A percentile compares a stretch with the other conserved stretches of the same genome.
Evolutionary conservation across 1,140 invertebrate genomes (phyloP).

Genomic region (Drosophila varians): DNA sequence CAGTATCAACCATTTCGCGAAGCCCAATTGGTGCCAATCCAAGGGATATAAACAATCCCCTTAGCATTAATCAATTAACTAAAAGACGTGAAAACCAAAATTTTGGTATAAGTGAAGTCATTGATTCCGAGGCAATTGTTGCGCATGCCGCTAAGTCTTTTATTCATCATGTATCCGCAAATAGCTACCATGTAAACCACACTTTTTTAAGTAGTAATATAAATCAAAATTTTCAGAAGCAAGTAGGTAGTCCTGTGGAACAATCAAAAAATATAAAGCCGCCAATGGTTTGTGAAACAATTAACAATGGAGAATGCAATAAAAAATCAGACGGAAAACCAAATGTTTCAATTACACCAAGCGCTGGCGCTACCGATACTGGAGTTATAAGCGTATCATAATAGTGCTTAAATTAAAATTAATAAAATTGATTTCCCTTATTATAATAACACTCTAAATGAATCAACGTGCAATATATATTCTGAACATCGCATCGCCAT

Average conservation of each 20-base stretch:
- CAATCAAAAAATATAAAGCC: conserved; percentile 10
- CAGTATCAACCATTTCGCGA: conserved; percentile 35
- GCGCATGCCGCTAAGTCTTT: conserved; percentile 18
- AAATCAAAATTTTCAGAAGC: conserved; percentile 72
- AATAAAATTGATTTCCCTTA: neutral
- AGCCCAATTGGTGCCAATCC: conserved; percentile 95
- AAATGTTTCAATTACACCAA: conserved; percentile 18
- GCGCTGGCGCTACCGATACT: conserved; percentile 59
- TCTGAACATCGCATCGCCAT: conserved; percentile 39
- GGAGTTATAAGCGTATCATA: conserved; percentile 81
- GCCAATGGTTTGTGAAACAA: conserved; percentile 13
- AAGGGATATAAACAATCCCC: conserved; percentile 94
- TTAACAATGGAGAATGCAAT: conserved; percentile 40
- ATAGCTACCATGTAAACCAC: conserved; percentile 38
- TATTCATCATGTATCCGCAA: conserved; percentile 27
- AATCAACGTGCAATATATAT: conserved; percentile 47
- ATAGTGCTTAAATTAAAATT: neutral
- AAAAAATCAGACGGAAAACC: conserved; percentile 39
- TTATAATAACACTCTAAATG: conserved; percentile 7
- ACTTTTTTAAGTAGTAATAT: conserved; percentile 54
- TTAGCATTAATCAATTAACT: conserved; percentile 94
- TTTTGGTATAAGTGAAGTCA: conserved; percentile 14
- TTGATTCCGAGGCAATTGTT: conserved; percentile 5
- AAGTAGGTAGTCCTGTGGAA: conserved; percentile 57
- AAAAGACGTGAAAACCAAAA: conserved; percentile 78